These are phyloP conservation scores for Podarcis lilfordi DNA, from an alignment of 2,797 vertebrate genomes.

Conservation along the genomic window DNA sequence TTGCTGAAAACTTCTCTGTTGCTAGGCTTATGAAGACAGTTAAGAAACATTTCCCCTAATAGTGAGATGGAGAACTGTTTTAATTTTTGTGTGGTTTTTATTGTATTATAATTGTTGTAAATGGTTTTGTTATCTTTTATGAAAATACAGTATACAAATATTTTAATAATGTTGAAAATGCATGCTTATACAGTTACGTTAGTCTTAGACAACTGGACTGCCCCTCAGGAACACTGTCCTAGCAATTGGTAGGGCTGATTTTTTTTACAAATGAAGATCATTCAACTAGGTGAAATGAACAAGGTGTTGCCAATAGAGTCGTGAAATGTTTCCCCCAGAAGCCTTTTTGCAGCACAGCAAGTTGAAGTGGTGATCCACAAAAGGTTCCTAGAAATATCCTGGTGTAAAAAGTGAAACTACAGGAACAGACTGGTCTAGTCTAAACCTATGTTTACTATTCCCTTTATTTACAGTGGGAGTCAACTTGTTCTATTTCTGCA, in stretches of 20 bases:
- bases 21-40: too few relatives aligned
- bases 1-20: too few relatives aligned
- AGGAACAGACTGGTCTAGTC: not conserved
- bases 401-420: not conserved
- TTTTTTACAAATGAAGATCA: not conserved
- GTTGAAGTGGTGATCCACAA: not conserved
- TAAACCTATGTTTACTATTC: not conserved
- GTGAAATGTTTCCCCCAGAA: not conserved
- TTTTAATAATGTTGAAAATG: too few relatives aligned
- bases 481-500: conserved; percentile 98
- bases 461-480: conserved; percentile 87
- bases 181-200: too few relatives aligned
- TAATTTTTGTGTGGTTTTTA: too few relatives aligned
- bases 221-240: not conserved
- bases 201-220: not conserved
- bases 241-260: not conserved
- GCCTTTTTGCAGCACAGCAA: not conserved
- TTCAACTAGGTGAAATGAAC: not conserved
- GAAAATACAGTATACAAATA: too few relatives aligned
- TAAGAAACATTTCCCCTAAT: too few relatives aligned
- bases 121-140: too few relatives aligned
- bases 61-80: too few relatives aligned
- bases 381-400: not conserved
- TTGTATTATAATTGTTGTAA: too few relatives aligned
- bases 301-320: not conserved